Percentiles rank a stretch among this genome's conserved stretches.
Conservation (phyloP, 1,140 invertebrate genomes). For the Diachasmimorpha longicaudata region DNA sequence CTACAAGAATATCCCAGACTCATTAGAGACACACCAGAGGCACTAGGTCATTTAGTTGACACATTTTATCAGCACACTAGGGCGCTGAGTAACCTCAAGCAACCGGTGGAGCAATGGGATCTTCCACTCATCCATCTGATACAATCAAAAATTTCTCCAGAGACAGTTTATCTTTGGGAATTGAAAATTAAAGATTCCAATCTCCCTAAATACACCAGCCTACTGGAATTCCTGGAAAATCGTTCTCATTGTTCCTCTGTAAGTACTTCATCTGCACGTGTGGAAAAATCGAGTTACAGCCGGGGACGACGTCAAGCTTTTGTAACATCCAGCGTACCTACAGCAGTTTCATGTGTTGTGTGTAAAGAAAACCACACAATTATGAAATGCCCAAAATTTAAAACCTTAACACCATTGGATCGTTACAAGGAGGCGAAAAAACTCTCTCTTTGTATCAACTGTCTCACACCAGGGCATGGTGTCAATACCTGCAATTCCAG, state of each 20-base stretch:
- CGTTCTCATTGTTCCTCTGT: neutral
- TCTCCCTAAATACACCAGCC: neutral
- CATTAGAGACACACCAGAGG: constrained; percentile 27
- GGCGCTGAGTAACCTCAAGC: constrained; percentile 24
- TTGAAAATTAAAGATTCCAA: neutral
- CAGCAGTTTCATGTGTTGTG: neutral
- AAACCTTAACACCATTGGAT: constrained; percentile 9
- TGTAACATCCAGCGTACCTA: neutral
- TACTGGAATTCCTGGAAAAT: constrained; percentile 20
- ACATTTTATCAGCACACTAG: constrained; percentile 29
- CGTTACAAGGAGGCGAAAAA: constrained; percentile 18
- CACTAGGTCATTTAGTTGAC: constrained; percentile 28
- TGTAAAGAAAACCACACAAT: constrained; percentile 10
- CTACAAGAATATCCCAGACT: constrained; percentile 30
- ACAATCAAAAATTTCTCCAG: constrained; percentile 5
- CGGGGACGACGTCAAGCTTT: too few relatives aligned
- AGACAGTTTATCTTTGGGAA: constrained; percentile 15
- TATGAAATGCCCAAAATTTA: constrained; percentile 6
- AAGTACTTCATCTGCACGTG: neutral
- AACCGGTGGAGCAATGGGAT: constrained; percentile 32
- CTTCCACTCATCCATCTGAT: constrained; percentile 27
- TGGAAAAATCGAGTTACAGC: neutral
- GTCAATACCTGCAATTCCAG: constrained; percentile 16
- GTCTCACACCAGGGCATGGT: constrained; percentile 26
- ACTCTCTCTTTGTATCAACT: constrained; percentile 32